Base-by-base conservation (phyloP, 2,113 vertebrate species). In the Caranx ignobilis region DNA sequence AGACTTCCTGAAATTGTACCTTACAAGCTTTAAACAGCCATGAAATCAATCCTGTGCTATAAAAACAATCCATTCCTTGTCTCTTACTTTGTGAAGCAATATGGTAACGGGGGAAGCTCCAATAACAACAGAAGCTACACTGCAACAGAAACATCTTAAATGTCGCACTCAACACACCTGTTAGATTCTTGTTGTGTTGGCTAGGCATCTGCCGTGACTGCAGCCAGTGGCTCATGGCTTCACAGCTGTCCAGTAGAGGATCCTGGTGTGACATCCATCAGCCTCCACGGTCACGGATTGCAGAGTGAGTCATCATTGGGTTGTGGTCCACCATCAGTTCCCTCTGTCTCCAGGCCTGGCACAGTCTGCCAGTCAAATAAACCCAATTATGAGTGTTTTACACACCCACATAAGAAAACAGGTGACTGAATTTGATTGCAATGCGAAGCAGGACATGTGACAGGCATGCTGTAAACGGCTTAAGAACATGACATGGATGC, bases 291-390 rank as follows among this genome's bases (percentile, higher is more conserved):
- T 81, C 81, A 83, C 79, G 83, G 68, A 88, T 71, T 84, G 52
- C 69, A 64, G 41, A 59, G 15, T 86, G 81, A 87, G 73, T 90
- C 88, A 86, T 90, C 88, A 86, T 6, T 19, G 54, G 75, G 77
- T 71, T 79, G 34, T 57, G 80, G 70, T 83, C 72, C 82, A 75
- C 50, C 59, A 71, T 77, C 77, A 77, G 26, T 65, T 43, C 54
- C 50, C 26, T 67, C 77, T 81, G 84, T 83, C 75, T 81, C 45
- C 76, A 52, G 65, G 80, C 48, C 54, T 76, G 84, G 80, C 78
- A 82, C 6, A 11, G 75, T 82, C 63, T 88, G 82, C 77, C 80
- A 91, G 10, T 89, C 80, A 82, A 78, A 85, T 71, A 34, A 76
- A 74, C 75, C 78, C 63, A 35, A 61, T 88, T 83, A 75, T 43